These are phyloP conservation scores for Apeira syringaria DNA, from an alignment of 2,888 invertebrate species.

Conservation along the genomic window DNA sequence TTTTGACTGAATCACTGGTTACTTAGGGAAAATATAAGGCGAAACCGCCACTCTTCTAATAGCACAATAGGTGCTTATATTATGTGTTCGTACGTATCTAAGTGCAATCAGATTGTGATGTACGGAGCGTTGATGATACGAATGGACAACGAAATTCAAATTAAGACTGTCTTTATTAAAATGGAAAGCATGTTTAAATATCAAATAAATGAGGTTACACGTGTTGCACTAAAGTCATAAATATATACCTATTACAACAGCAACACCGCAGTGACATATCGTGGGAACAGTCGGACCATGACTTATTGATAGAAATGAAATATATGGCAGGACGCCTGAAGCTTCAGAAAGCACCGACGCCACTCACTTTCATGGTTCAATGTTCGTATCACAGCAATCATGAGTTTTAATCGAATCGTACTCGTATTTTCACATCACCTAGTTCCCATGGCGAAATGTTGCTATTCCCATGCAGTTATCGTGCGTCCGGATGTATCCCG, in stretches of 20 bases:
- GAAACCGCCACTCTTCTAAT: too few relatives aligned
- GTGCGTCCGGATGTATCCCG: slow-evolving; percentile 42
- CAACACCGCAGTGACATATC: too few relatives aligned
- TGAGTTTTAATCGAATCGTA: slow-evolving; percentile 36
- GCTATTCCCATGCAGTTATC: slow-evolving; percentile 70
- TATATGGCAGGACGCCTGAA: slow-evolving; percentile 41
- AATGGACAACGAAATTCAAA: too few relatives aligned
- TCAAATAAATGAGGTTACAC: too few relatives aligned
- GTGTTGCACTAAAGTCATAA: too few relatives aligned
- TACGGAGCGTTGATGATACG: too few relatives aligned
- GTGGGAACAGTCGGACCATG: slow-evolving; percentile 44
- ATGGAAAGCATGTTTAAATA: too few relatives aligned
- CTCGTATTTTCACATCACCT: slow-evolving; percentile 45
- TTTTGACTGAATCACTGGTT: too few relatives aligned
- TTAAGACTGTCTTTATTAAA: too few relatives aligned
- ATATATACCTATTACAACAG: too few relatives aligned
- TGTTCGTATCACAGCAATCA: slow-evolving; percentile 35
- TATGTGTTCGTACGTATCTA: slow-evolving; percentile 38
- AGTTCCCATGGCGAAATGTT: slow-evolving; percentile 59
- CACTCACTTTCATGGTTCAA: slow-evolving; percentile 35
- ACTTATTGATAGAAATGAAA: slow-evolving; percentile 51
- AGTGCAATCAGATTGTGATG: slow-evolving; percentile 45
- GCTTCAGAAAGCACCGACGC: slow-evolving; percentile 36
- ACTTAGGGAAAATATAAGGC: too few relatives aligned
- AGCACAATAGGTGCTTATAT: too few relatives aligned